Conservation (phyloP, 2,113 vertebrate species). For the Arenaria interpres region DNA sequence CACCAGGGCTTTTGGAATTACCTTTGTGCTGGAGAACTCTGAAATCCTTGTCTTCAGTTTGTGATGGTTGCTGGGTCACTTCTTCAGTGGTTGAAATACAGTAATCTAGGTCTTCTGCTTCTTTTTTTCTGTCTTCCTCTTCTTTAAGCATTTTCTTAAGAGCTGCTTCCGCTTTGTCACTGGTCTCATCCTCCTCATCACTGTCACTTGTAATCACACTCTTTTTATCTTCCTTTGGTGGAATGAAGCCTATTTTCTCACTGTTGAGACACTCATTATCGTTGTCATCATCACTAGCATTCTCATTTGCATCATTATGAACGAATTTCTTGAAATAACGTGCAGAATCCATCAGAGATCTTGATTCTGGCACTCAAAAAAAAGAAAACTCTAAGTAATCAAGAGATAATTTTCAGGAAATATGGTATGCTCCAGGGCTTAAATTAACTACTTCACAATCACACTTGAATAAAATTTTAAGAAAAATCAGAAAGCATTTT, state of each 20-base stretch:
- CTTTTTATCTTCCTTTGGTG: not conserved
- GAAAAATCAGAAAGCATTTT: not conserved
- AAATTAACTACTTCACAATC: not conserved
- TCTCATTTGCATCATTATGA: not conserved
- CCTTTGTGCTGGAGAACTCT: not conserved
- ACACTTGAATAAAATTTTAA: not conserved
- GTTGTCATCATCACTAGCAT: not conserved
- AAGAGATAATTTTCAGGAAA: not conserved
- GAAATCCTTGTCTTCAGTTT: not conserved
- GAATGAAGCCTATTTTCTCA: not conserved
- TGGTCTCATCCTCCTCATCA: not conserved
- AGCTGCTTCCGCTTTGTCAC: not conserved
- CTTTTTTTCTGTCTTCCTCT: not conserved
- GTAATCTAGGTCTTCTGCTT: not conserved
- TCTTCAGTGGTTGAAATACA: not conserved
- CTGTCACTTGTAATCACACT: not conserved
- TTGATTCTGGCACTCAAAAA: not conserved
- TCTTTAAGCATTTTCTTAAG: not conserved
- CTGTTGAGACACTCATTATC: not conserved
- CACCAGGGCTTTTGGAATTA: not conserved
- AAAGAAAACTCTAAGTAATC: not conserved
- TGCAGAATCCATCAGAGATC: slow-evolving; percentile 33
- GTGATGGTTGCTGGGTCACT: not conserved
- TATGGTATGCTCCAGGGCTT: not conserved
- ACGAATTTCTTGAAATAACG: not conserved